A percentile compares a stretch with the other conserved stretches of the same genome.
Evolutionary conservation across 2,797 vertebrate species (phyloP).

Genomic region (Catharus ustulatus): DNA sequence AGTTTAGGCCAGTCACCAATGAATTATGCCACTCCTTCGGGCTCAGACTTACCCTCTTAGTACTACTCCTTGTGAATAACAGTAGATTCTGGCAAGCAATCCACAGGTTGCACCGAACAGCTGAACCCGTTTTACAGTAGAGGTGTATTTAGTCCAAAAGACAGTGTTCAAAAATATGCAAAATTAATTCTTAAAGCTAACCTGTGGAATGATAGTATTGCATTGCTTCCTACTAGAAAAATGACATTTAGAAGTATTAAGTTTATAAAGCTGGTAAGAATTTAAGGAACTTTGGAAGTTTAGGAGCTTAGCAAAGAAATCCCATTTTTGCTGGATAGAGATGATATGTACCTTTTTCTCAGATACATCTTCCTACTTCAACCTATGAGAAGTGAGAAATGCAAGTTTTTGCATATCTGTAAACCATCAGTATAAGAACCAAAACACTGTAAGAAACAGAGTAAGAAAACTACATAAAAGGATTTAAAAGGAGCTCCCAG

Average conservation of each 20-base stretch:
- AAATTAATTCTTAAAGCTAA: neutral
- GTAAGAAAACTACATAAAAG: neutral
- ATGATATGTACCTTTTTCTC: neutral
- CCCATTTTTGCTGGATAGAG: neutral
- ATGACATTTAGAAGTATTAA: neutral
- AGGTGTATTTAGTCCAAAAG: neutral
- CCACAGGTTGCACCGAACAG: neutral
- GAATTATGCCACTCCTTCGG: too few species aligned
- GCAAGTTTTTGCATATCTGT: neutral
- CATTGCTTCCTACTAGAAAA: neutral
- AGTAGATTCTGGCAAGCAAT: neutral
- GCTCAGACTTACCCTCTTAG: neutral
- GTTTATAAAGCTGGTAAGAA: neutral
- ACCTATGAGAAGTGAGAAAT: neutral
- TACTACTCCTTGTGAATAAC: neutral
- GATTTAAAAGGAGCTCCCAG: neutral
- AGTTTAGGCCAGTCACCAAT: too few species aligned
- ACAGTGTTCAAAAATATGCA: neutral
- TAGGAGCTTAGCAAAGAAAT: neutral
- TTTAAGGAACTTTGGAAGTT: neutral
- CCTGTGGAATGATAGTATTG: neutral
- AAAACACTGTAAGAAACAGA: neutral
- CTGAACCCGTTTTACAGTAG: neutral
- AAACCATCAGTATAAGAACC: neutral
- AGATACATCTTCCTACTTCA: neutral